phyloP scores from a whole-genome alignment of 2,113 vertebrate species.

The Megaptera novaeangliae region DNA sequence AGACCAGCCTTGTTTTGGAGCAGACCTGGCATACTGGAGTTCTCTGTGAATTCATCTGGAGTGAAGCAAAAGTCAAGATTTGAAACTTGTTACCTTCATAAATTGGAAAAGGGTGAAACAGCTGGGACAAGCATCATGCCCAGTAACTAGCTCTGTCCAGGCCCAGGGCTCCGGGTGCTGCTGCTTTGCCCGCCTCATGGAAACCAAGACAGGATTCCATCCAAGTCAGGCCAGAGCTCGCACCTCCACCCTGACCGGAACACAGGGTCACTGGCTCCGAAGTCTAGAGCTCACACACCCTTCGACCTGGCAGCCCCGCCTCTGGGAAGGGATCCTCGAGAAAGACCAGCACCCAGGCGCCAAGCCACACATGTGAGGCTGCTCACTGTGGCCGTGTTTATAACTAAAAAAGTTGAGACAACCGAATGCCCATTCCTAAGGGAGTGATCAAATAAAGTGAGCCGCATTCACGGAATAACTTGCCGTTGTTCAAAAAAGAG shows the following conservation, averaged over 20 bases:
- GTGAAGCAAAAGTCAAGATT: not conserved
- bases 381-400: not conserved
- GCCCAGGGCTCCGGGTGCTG: not conserved
- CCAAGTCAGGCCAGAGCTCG: not conserved
- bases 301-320: not conserved
- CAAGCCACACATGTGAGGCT: not conserved
- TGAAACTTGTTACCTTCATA: not conserved
- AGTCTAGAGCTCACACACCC: not conserved
- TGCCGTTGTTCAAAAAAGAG: not conserved
- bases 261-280: not conserved
- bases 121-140: not conserved
- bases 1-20: not conserved
- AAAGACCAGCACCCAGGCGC: not conserved
- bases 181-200: not conserved
- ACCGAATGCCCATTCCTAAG: not conserved
- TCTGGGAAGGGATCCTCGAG: not conserved
- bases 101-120: not conserved
- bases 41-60: not conserved
- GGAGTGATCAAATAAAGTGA: not conserved
- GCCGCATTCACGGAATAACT: not conserved
- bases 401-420: not conserved
- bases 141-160: not conserved
- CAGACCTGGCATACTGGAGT: not conserved
- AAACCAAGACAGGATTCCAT: not conserved
- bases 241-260: not conserved